Conservation (phyloP, 2,113 vertebrate genomes). For the Macquaria australasica region DNA sequence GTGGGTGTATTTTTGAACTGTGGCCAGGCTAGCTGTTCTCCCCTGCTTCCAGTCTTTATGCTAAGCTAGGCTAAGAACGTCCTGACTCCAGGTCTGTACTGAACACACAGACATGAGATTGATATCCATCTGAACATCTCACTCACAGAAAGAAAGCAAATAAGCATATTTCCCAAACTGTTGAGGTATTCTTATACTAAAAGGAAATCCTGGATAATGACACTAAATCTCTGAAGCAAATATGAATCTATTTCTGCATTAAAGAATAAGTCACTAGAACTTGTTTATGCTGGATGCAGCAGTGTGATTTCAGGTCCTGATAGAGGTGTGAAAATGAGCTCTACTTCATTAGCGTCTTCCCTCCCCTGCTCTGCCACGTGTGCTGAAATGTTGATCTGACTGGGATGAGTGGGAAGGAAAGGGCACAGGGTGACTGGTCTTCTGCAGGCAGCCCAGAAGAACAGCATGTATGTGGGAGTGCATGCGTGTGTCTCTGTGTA, state of each 20-base stretch:
- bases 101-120: too few relatives aligned
- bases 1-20: not conserved
- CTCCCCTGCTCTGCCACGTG: not conserved
- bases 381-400: conserved; percentile 17
- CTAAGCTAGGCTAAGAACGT: not conserved
- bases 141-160: not conserved
- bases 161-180: not conserved
- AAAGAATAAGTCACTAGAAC: not conserved
- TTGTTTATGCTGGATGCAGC: not conserved
- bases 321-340: conserved; percentile 11
- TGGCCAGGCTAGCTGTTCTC: not conserved
- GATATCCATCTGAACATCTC: not conserved
- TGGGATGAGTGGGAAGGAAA: conserved; percentile 40
- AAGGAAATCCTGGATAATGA: not conserved
- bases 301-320: not conserved
- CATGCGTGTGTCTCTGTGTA: not conserved
- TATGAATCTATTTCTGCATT: not conserved
- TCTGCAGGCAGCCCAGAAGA: conserved; percentile 15
- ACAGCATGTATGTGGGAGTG: conserved; percentile 45
- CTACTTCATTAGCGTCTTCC: not conserved
- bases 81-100: too few relatives aligned
- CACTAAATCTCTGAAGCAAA: not conserved
- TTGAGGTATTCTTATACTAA: not conserved
- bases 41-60: not conserved
- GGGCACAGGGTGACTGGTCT: conserved; percentile 9